Evolutionary conservation across 2,113 vertebrate species (phyloP).

Genomic region (Dunckerocampus dactyliophorus): DNA sequence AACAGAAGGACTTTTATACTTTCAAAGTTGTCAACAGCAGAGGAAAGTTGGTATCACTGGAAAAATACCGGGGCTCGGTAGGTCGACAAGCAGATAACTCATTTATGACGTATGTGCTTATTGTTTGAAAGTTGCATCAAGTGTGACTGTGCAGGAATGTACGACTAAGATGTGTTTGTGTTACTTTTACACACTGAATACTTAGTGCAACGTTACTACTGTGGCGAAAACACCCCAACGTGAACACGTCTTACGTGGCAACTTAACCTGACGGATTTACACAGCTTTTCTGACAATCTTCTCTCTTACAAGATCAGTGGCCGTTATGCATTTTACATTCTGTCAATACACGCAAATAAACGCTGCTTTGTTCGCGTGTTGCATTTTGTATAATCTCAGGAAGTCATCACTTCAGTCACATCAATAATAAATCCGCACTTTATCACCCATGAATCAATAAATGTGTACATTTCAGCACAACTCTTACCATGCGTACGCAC

Average conservation of each 20-base stretch:
- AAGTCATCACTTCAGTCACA: too few relatives aligned
- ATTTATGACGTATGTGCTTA: not conserved
- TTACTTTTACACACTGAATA: not conserved
- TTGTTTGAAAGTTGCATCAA: not conserved
- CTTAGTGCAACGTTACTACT: too few relatives aligned
- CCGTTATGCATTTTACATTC: too few relatives aligned
- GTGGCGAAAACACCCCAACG: too few relatives aligned
- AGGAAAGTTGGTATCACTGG: slow-evolving; percentile 91
- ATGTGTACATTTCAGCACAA: too few relatives aligned
- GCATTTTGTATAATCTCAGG: too few relatives aligned
- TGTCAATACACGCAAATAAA: too few relatives aligned
- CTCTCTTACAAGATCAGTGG: too few relatives aligned
- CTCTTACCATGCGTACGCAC: too few relatives aligned
- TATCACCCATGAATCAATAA: too few relatives aligned
- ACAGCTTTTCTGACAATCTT: not conserved
- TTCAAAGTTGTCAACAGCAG: slow-evolving; percentile 93
- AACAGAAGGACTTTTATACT: slow-evolving; percentile 85
- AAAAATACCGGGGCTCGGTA: slow-evolving; percentile 96
- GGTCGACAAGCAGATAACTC: slow-evolving; percentile 48
- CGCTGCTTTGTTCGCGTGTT: too few relatives aligned
- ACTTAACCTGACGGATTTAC: not conserved
- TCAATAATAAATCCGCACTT: too few relatives aligned
- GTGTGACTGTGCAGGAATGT: not conserved
- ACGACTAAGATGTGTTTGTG: not conserved
- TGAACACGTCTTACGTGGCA: not conserved